Conservation (phyloP, 2,113 vertebrate species). For the Tichodroma muraria region DNA sequence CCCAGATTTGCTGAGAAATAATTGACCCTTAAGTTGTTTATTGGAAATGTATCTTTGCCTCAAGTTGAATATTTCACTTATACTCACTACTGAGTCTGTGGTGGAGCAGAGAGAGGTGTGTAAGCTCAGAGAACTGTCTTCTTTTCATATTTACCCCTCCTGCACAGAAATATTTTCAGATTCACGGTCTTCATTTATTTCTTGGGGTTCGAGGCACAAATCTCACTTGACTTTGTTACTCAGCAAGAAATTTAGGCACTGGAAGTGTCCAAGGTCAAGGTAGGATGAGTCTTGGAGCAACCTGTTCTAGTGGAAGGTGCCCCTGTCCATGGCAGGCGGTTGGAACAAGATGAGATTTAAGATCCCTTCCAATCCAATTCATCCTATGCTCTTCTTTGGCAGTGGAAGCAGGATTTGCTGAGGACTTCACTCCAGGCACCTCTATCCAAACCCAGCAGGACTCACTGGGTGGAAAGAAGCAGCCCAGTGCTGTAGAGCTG, state of each 20-base stretch:
- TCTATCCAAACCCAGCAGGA: neutral
- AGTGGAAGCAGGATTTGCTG: neutral
- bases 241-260: neutral
- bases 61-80: neutral
- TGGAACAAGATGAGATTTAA: neutral
- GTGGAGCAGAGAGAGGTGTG: neutral
- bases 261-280: no score
- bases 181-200: neutral
- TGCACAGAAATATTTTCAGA: neutral
- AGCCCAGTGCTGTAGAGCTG: neutral
- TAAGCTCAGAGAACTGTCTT: neutral
- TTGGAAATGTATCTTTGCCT: neutral
- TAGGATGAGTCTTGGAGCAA: fast-evolving
- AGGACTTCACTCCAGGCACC: neutral
- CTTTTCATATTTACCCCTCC: neutral
- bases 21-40: neutral
- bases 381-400: neutral
- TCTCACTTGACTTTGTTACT: neutral
- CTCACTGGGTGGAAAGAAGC: neutral
- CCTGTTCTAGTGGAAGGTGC: neutral
- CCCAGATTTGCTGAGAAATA: neutral
- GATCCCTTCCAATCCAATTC: neutral
- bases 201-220: neutral
- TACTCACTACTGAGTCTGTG: neutral
- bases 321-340: neutral